Base-by-base conservation (phyloP, 2,113 vertebrate species). In the Barnardius zonarius region DNA sequence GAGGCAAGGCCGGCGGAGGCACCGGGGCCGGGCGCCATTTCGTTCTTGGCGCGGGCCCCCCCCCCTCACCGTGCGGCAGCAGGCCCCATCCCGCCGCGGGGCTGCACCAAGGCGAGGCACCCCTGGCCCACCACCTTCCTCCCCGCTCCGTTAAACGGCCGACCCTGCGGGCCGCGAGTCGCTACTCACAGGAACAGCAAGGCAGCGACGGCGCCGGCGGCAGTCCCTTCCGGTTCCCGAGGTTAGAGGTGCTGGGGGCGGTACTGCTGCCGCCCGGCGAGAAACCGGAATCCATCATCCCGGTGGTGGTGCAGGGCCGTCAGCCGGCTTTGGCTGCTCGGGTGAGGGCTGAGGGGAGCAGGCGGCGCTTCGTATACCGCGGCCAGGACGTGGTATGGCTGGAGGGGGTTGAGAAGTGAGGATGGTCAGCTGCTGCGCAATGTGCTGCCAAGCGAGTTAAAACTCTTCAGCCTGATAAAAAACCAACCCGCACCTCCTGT, bases 291-390 rank as follows among this genome's bases (percentile, higher is more conserved):
- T 59, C 1, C 20, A 1, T 22, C 10, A 3, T 6, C 28, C 11
- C 22, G 12, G 2, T 1, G 18, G 0, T 4, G 14, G n/a, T 0
- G 23, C 10, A 0, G 28, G 13, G 35, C 5, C 5, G 64, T 0
- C 0, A 0, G 30, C 8, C 2, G 8, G 13, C 2, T 13, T 1
- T 2, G 3, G 51, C 9, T 0, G 28, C 8, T 22, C 3, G 11
- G 15, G 41, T 2, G 57, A 5, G 51, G 24, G 43, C 43, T 27
- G 70, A 14, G 72, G 49, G 55, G 17, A 37, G 59, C 37, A 31
- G 83, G n/a, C 8, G 46, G 30, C 6, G 51, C 33, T 37, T 8
- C 11, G 77, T 5, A 6, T 13, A 3, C 13, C 11, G 23, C 30
- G 1, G 57, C 16, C 51, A 0, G 19, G 28, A 16, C 22, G 2